A percentile compares a stretch with the other conserved stretches of the same genome.
Evolutionary conservation across 2,888 invertebrate genomes (phyloP).

Genomic region (Cerceris rybyensis): DNA sequence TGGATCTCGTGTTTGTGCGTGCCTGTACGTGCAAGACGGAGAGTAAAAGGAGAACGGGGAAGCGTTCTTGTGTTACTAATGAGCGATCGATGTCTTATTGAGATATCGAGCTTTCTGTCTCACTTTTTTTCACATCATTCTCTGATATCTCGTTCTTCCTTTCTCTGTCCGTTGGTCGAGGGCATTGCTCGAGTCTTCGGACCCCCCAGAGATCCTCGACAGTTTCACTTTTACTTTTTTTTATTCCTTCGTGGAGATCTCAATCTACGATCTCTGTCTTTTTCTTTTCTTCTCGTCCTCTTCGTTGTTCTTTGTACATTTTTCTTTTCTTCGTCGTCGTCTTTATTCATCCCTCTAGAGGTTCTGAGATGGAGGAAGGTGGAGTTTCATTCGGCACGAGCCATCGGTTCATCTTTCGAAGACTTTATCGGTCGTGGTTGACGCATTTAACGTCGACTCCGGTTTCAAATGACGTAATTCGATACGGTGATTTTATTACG

Average conservation of each 20-base stretch:
- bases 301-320: not conserved
- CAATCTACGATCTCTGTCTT: conserved; percentile 35
- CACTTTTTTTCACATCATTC: conserved; percentile 2
- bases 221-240: conserved; percentile 61
- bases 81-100: conserved; percentile 74
- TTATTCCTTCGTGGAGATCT: conserved; percentile 42
- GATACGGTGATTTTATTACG: too few relatives aligned
- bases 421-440: too few relatives aligned
- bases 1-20: conserved; percentile 4
- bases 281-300: conserved; percentile 26
- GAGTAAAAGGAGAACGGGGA: conserved; percentile 39
- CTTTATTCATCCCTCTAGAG: not conserved
- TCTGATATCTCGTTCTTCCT: not conserved
- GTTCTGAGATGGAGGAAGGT: not conserved
- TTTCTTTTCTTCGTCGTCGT: not conserved
- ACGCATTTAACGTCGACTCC: too few relatives aligned
- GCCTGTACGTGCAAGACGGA: conserved; percentile 24
- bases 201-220: conserved; percentile 38
- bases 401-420: not conserved
- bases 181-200: conserved; percentile 33
- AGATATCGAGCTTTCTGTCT: conserved; percentile 61
- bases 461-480: too few relatives aligned
- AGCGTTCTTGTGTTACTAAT: conserved; percentile 66
- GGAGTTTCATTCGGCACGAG: not conserved
- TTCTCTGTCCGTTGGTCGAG: not conserved